Evolutionary conservation across 1,140 invertebrate species (phyloP).

Genomic region (Caenorhabditis briggsae): DNA sequence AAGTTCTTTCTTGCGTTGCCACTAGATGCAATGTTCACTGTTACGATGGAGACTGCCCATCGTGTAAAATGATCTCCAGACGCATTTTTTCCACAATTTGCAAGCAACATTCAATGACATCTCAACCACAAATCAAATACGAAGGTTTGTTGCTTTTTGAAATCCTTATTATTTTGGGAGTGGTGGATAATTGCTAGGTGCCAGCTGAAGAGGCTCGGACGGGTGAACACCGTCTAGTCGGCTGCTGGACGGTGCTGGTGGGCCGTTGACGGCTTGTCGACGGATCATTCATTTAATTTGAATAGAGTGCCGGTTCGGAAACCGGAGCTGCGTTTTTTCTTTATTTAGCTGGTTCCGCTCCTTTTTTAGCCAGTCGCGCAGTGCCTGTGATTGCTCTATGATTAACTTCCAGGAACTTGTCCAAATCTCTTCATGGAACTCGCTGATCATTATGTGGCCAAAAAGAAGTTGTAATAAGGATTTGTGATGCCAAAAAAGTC

Average conservation of each 20-base stretch:
- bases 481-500: background rate
- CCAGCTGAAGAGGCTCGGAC: too few species aligned
- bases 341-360: too few species aligned
- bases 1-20: slow-evolving; percentile 60
- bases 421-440: slow-evolving; percentile 51
- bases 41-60: slow-evolving; percentile 65
- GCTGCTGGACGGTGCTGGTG: too few species aligned
- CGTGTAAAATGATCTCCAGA: slow-evolving; percentile 61
- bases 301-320: too few species aligned
- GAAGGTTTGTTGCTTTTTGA: background rate
- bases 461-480: slow-evolving; percentile 36
- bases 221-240: too few species aligned
- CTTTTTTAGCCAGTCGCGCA: too few species aligned
- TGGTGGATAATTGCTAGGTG: too few species aligned
- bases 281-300: too few species aligned
- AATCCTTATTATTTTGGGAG: too few species aligned
- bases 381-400: too few species aligned
- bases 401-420: slow-evolving; percentile 14
- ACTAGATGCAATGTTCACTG: slow-evolving; percentile 63
- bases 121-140: slow-evolving; percentile 35
- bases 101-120: slow-evolving; percentile 43
- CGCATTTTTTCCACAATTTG: slow-evolving; percentile 50
- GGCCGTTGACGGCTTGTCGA: too few species aligned
- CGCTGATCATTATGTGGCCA: slow-evolving; percentile 49
- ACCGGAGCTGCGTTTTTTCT: too few species aligned